These are phyloP conservation scores for Coelopa pilipes DNA, from an alignment of 2,888 invertebrate genomes.

Conservation along the genomic window DNA sequence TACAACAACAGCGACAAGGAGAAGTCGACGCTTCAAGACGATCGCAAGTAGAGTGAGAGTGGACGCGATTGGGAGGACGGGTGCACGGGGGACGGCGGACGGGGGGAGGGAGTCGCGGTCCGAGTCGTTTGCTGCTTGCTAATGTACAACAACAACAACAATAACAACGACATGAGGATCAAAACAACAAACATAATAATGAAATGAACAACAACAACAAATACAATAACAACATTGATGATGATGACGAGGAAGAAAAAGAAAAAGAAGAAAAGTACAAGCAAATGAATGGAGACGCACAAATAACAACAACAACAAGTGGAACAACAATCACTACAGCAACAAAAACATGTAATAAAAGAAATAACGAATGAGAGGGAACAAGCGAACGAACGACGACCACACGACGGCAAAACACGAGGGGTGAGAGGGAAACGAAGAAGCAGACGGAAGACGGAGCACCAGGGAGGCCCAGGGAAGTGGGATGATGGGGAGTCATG, in stretches of 20 bases:
- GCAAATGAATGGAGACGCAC: constrained; percentile 26
- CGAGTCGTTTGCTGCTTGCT: constrained; percentile 21
- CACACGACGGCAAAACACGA: too few species aligned
- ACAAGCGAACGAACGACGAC: neutral
- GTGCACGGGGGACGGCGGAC: too few species aligned
- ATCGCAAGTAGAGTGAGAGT: constrained; percentile 23
- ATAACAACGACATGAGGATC: constrained; percentile 11
- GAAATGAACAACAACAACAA: constrained; percentile 30
- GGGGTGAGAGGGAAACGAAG: neutral
- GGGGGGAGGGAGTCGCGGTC: constrained; percentile 26
- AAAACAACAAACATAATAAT: constrained; percentile 13
- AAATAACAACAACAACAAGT: constrained; percentile 29
- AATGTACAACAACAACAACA: constrained; percentile 19
- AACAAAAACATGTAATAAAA: constrained; percentile 29
- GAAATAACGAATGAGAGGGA: constrained; percentile 5
- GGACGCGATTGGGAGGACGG: too few species aligned
- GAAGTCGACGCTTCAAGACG: constrained; percentile 32
- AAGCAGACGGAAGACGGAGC: neutral
- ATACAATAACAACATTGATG: constrained; percentile 18
- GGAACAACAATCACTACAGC: constrained; percentile 26
- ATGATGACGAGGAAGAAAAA: constrained; percentile 18
- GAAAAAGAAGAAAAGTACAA: constrained; percentile 26
- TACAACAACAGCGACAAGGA: constrained; percentile 44
- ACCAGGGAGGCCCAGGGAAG: neutral
- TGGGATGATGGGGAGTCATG: neutral